phyloP scores from a whole-genome alignment of 2,888 invertebrate genomes.

The Ditylenchus weischeri region DNA sequence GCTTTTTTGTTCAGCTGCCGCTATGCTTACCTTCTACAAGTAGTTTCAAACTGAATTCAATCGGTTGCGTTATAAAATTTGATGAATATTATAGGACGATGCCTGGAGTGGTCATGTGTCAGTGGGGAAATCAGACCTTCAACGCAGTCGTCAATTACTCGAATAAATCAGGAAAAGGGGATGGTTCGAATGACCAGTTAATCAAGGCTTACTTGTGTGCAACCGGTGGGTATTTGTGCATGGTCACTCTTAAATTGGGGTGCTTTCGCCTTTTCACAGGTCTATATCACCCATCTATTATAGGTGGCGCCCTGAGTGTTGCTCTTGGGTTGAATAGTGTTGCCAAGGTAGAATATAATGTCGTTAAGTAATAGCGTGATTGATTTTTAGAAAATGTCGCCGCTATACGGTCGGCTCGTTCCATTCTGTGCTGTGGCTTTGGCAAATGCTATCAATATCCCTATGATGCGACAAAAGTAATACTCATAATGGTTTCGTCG shows the following conservation, averaged over 20 bases:
- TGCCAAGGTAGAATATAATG: conserved; percentile 69
- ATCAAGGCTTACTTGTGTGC: conserved; percentile 34
- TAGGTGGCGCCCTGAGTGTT: conserved; percentile 79
- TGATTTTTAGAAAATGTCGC: conserved; percentile 73
- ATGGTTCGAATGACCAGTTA: conserved; percentile 38
- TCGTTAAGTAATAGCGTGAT: too few relatives aligned
- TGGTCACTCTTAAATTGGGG: background rate
- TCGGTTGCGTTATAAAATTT: background rate
- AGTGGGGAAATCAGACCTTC: conserved; percentile 94
- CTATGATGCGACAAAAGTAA: conserved; percentile 77
- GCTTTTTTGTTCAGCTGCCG: conserved; percentile 67
- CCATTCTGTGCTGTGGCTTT: conserved; percentile 92
- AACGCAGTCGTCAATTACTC: conserved; percentile 98
- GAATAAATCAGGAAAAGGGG: conserved; percentile 70
- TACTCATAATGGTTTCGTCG: conserved; percentile 34
- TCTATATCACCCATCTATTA: background rate
- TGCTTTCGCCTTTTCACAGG: background rate
- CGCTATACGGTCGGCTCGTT: conserved; percentile 80
- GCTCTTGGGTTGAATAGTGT: background rate
- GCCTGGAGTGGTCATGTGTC: conserved; percentile 1
- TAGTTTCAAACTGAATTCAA: too few relatives aligned
- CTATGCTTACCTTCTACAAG: conserved; percentile 59
- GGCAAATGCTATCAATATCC: conserved; percentile 96
- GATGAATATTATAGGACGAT: background rate
- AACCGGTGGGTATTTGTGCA: conserved; percentile 23